These are phyloP conservation scores for Bombyx mori DNA, from an alignment of 1,140 invertebrate genomes.

Conservation along the genomic window DNA sequence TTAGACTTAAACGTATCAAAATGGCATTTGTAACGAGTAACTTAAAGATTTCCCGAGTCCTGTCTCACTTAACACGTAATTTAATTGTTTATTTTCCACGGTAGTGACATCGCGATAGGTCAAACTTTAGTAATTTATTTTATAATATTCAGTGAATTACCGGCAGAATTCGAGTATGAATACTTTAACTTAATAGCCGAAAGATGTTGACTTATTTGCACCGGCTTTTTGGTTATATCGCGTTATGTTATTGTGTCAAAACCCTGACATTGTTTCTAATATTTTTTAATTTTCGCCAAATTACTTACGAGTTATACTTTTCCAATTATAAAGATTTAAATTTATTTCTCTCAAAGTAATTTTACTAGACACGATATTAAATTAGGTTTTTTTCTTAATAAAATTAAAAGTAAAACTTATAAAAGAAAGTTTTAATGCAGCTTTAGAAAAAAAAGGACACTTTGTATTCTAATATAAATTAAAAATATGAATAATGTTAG, in stretches of 20 bases:
- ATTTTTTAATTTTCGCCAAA: background rate
- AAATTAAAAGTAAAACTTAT: no score
- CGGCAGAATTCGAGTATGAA: background rate
- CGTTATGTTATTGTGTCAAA: slow-evolving; percentile 22
- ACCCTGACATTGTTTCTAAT: no score
- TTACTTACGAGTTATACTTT: background rate
- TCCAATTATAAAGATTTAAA: background rate
- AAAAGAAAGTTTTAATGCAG: no score
- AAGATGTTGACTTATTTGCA: background rate
- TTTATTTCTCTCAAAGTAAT: background rate
- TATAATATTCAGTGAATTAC: background rate
- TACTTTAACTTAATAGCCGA: background rate
- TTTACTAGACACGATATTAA: no score
- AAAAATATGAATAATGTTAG: no score
- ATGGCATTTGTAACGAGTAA: background rate
- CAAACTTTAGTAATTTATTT: background rate
- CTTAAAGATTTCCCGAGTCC: background rate
- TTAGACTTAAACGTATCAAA: slow-evolving; percentile 1
- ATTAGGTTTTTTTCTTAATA: no score
- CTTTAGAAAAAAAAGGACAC: no score
- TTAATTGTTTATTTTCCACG: background rate
- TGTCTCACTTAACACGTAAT: background rate
- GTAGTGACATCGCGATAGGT: slow-evolving; percentile 1
- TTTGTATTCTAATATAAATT: no score
- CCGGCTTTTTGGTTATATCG: slow-evolving; percentile 54